Percentiles rank a stretch among this genome's conserved stretches.
Evolutionary conservation across 1,140 invertebrate species (phyloP).

Genomic region (Pissodes strobi): DNA sequence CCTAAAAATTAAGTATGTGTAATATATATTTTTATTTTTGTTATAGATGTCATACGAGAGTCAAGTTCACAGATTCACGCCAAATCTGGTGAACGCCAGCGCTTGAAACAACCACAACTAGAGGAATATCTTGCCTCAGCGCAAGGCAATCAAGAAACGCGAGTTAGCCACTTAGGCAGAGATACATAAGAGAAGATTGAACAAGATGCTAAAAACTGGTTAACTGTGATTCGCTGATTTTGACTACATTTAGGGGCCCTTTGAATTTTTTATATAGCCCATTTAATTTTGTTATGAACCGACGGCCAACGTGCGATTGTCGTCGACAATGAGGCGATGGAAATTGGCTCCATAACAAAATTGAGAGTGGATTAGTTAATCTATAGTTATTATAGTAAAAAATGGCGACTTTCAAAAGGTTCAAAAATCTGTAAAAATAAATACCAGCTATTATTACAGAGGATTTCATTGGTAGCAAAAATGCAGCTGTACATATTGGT

Average conservation of each 20-base stretch:
- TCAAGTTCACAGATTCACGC: constrained; percentile 11
- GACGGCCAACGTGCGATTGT: neutral
- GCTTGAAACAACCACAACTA: constrained; percentile 14
- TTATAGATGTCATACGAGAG: constrained; percentile 34
- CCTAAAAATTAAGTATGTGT: too few relatives aligned
- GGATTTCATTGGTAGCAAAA: too few relatives aligned
- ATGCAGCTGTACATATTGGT: too few relatives aligned
- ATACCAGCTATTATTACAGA: neutral
- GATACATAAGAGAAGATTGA: neutral
- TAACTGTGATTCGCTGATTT: constrained; percentile 10
- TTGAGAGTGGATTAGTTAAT: neutral
- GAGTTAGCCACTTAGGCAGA: neutral
- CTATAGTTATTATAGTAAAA: neutral
- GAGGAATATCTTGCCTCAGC: neutral
- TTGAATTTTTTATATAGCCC: neutral
- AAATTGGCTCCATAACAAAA: neutral
- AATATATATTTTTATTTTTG: constrained; percentile 2
- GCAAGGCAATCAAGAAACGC: neutral
- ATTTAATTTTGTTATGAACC: constrained; percentile 7
- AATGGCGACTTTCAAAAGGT: neutral
- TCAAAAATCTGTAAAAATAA: neutral
- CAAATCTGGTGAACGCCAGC: constrained; percentile 33
- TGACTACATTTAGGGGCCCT: neutral
- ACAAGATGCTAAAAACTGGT: neutral
- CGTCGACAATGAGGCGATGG: neutral